Evolutionary conservation across 1,140 invertebrate species (phyloP), one percentile per base, ranked within the genome.

Genomic region (Heliconius hewitsoni): DNA sequence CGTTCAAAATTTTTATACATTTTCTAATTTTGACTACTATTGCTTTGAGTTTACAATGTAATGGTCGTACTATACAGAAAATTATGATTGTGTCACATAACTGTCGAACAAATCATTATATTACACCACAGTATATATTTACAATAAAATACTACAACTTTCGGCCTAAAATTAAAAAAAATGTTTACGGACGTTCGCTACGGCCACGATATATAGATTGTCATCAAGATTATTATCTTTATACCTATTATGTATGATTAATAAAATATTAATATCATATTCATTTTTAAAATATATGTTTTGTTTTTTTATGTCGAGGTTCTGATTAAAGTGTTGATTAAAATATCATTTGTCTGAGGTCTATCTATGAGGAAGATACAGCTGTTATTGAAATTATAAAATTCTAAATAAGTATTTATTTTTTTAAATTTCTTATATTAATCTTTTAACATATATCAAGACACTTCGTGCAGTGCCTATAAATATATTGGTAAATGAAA

Each of bases 261-360:
- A 30, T 66, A 66, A 66, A 66, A 27, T 30, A 30, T 66, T 66
- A 66, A 66, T 66, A 66, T 27, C 23, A 66, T 66, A 66, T 30
- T 66, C 4, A 66, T 66, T 66, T 27, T 66, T 30, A 30, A 23
- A 23, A 66, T 66, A 60, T 60, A 30, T 16, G 60, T 66, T 66
- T 30, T 66, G 27, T 66, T 66, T 27, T 66, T 66, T 30, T 30
- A 13, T 66, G 27, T 66, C 13, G 27, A 66, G 60, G 23, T 27
- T 66, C 27, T 66, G 11, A 66, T 66, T 66, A 66, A 30, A 66
- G 60, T 11, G 23, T 27, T 66, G 11, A 66, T 66, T 66, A 66
- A 66, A 11, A 66, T 30, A 16, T n/a, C 13, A 30, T 66, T 66
- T 18, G 60, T 30, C 27, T 66, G 60, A 27, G 23, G 27, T 30